A percentile compares a stretch with the other conserved stretches of the same genome.
Evolutionary conservation across 2,113 vertebrate species (phyloP).

Genomic region (Ardeotis arabs): DNA sequence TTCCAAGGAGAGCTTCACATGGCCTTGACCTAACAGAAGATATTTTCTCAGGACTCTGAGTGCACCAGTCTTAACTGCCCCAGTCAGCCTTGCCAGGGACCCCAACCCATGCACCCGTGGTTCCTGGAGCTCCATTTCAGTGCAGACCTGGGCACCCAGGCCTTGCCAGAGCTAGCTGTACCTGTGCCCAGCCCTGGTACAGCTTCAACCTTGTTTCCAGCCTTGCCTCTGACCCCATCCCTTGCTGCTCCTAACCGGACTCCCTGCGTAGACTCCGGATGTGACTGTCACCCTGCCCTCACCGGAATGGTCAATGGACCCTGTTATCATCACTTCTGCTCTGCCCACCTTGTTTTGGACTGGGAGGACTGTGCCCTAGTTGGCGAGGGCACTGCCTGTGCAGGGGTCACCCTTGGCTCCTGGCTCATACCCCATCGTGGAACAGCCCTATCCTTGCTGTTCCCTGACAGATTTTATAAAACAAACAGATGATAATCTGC

Average conservation of each 20-base stretch:
- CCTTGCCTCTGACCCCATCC: neutral
- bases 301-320: neutral
- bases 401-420: neutral
- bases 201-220: neutral
- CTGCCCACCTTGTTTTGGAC: neutral
- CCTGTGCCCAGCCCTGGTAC: neutral
- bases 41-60: neutral
- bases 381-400: neutral
- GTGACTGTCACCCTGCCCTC: neutral
- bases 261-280: neutral
- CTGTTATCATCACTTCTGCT: neutral
- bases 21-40: neutral
- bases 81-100: neutral
- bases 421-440: accelerated
- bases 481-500: neutral
- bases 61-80: neutral
- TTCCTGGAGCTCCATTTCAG: neutral
- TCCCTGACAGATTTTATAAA: neutral
- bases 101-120: neutral
- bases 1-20: neutral
- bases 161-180: neutral
- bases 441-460: neutral
- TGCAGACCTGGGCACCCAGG: neutral
- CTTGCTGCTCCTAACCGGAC: neutral
- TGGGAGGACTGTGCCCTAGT: neutral